Conservation (phyloP, 2,113 vertebrate genomes). For the Camelus bactrianus region DNA sequence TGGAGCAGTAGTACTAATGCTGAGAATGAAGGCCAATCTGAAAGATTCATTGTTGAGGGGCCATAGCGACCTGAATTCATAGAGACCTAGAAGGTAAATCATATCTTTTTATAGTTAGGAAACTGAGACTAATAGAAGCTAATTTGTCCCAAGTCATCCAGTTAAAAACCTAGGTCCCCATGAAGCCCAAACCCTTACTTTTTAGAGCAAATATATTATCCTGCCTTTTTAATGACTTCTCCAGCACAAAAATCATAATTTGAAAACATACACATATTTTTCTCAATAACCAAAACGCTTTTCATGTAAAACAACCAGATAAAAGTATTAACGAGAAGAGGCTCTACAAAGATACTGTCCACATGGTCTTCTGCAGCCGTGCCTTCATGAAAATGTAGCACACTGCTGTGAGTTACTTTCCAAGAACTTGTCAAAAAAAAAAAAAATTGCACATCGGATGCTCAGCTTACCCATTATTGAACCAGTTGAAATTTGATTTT, state of each 20-base stretch:
- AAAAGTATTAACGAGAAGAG: neutral
- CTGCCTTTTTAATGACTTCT: neutral
- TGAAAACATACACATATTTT: conserved; percentile 16
- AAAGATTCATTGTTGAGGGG: neutral
- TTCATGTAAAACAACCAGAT: neutral
- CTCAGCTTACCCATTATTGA: conserved; percentile 57
- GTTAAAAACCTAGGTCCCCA: neutral
- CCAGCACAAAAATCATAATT: neutral
- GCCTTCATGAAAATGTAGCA: conserved; percentile 43
- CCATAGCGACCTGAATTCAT: neutral
- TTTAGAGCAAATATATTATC: neutral
- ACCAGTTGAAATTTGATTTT: conserved; percentile 58
- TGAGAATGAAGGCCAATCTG: neutral
- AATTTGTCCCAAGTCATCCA: neutral
- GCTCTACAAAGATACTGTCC: conserved; percentile 23
- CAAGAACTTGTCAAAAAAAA: conserved; percentile 41
- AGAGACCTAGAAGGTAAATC: neutral
- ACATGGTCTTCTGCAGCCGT: neutral
- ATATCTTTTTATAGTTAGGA: neutral
- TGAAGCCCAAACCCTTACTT: neutral
- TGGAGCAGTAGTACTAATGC: neutral
- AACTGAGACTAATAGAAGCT: neutral
- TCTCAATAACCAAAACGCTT: neutral
- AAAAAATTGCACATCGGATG: neutral
- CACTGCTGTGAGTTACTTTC: conserved; percentile 27